Evolutionary conservation across 2,888 invertebrate genomes (phyloP).

Genomic region (Willowsia nigromaculata): DNA sequence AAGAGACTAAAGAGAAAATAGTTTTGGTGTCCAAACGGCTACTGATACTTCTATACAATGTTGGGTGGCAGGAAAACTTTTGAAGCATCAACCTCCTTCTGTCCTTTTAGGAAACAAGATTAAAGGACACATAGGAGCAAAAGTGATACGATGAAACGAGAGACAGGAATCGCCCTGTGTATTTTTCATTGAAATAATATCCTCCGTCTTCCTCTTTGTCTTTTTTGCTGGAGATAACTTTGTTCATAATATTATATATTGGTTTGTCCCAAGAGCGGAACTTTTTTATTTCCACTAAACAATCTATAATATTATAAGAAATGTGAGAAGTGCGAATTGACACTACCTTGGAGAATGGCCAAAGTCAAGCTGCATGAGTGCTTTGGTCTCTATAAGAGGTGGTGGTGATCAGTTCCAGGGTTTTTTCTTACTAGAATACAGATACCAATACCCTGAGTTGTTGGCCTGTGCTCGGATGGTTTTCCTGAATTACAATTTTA

Average conservation of each 20-base stretch:
- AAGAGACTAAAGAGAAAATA: background rate
- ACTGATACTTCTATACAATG: too few species aligned
- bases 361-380: background rate
- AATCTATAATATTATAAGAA: constrained; percentile 19
- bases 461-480: background rate
- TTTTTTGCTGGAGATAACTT: background rate
- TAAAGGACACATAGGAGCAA: constrained; percentile 15
- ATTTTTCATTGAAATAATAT: constrained; percentile 8
- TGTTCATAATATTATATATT: background rate
- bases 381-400: background rate
- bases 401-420: background rate
- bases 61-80: background rate
- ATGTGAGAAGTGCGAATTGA: constrained; percentile 44
- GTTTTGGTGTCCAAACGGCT: constrained; percentile 14
- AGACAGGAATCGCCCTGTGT: background rate
- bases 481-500: constrained; percentile 28
- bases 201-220: background rate
- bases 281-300: constrained; percentile 4
- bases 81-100: background rate
- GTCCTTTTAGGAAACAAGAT: constrained; percentile 17
- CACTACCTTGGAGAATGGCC: constrained; percentile 41
- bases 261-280: constrained; percentile 22
- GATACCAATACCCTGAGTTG: background rate
- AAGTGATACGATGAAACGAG: background rate
- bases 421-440: background rate